Evolutionary conservation across 2,797 vertebrate species (phyloP), one percentile per base, ranked within the genome.

Genomic region (Oophaga sylvatica): DNA sequence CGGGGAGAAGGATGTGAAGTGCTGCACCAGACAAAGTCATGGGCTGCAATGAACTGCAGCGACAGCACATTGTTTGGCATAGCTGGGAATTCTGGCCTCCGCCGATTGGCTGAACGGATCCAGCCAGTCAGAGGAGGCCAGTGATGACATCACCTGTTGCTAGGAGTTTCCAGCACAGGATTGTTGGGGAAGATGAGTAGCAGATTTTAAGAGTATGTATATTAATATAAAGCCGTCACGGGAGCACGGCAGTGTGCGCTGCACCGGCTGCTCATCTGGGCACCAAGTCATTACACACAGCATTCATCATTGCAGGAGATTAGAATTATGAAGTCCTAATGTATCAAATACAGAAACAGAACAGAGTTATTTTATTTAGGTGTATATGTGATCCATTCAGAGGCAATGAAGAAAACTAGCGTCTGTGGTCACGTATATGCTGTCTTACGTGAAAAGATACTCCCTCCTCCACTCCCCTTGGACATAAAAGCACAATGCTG

Each of bases 11-110:
- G 56, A 84, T 73, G 67, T 29, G 17, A 81, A 81, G 60, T 67
- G 67, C 62, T 81, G 62, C 41, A 67, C 60, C 60, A 67, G 35
- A 67, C 65, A 83, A 83, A 59, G 81, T 59, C 81, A 83, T 31
- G 53, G 67, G 68, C 26, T 71, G 68, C n/a, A 71, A 83, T 83
- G 81, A 70, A 70, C 53, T 70, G 79, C 79, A 81, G 57, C 57
- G 80, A 67, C 79, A 81, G 63, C 45, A 70, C 81, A 83, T 83
- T 83, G 80, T 81, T 81, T 65, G 80, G 80, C 80, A 83, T 56
- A 83, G 81, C 63, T 83, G 65, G 67, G 81, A 68, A 83, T 83
- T 70, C 60, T 83, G 63, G 41, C 53, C 65, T 31, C 12, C 63
- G 15, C n/a, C 29, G 67, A 83, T 65, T 67, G 48, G 67, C 81